phyloP scores from a whole-genome alignment of 2,888 invertebrate species.

The Polyommatus iphigenia region DNA sequence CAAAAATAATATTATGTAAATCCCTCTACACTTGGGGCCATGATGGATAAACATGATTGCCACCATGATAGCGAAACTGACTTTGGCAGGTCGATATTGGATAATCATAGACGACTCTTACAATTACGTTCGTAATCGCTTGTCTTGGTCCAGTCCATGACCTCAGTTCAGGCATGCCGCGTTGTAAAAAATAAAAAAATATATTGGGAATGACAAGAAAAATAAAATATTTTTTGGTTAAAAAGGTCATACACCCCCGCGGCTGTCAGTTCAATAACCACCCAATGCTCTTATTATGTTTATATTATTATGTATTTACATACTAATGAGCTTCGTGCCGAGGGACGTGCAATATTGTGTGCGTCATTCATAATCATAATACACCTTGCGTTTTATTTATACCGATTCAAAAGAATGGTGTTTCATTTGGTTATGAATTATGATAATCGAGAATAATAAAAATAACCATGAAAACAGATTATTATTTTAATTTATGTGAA shows the following conservation, averaged over 20 bases:
- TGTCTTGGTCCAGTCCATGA: too few relatives aligned
- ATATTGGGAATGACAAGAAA: too few relatives aligned
- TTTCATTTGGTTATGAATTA: background rate
- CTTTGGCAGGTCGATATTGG: too few relatives aligned
- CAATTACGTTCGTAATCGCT: too few relatives aligned
- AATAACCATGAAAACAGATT: background rate
- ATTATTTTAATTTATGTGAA: background rate
- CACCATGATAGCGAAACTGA: too few relatives aligned
- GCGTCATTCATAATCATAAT: constrained; percentile 3
- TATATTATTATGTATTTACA: constrained; percentile 13
- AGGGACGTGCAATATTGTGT: constrained; percentile 2
- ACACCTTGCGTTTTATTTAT: background rate
- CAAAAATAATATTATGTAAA: too few relatives aligned
- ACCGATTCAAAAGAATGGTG: background rate
- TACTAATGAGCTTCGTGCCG: constrained; percentile 5
- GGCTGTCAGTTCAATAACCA: constrained; percentile 10
- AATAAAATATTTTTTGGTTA: too few relatives aligned
- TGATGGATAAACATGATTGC: too few relatives aligned
- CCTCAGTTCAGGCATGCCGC: too few relatives aligned
- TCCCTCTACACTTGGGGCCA: too few relatives aligned
- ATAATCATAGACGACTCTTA: too few relatives aligned
- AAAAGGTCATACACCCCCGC: background rate
- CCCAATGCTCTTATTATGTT: constrained; percentile 24
- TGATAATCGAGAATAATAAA: background rate
- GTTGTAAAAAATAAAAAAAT: too few relatives aligned